Conservation (phyloP, 2,888 invertebrate species). For the Atethmia centrago region DNA sequence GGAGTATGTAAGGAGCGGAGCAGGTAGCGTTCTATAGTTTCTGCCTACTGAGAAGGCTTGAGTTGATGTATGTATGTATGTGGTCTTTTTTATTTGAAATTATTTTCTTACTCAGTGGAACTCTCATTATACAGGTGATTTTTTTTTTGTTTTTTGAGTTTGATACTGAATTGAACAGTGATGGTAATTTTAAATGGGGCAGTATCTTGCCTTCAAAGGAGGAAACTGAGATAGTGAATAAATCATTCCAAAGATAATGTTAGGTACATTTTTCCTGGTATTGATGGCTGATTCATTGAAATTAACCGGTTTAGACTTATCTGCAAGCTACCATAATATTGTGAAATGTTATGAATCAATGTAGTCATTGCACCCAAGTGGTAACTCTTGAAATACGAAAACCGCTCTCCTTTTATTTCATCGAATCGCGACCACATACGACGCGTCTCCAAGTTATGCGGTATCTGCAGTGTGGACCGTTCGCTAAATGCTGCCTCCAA, state of each 20-base stretch:
- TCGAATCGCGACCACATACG: too few species aligned
- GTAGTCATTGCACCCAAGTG: not conserved
- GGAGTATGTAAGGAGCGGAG: too few species aligned
- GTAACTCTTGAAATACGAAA: not conserved
- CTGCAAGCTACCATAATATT: not conserved
- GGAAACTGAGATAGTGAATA: not conserved
- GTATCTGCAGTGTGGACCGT: too few species aligned
- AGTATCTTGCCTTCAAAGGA: not conserved
- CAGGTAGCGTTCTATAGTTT: too few species aligned
- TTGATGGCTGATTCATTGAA: not conserved
- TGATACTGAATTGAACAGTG: not conserved
- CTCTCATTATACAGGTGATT: not conserved
- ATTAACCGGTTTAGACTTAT: not conserved
- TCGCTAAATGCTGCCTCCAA: too few species aligned
- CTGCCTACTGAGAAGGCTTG: too few species aligned
- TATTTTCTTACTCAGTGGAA: not conserved
- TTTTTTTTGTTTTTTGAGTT: not conserved
- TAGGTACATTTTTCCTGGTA: not conserved
- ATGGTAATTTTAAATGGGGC: not conserved
- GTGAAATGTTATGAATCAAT: not conserved
- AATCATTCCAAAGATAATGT: not conserved
- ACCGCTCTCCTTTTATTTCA: too few species aligned
- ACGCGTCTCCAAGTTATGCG: too few species aligned
- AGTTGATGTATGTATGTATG: too few species aligned
- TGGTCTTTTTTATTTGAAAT: slow-evolving; percentile 4